phyloP scores from a whole-genome alignment of 1,140 invertebrate species.

The Vollenhovia emeryi region DNA sequence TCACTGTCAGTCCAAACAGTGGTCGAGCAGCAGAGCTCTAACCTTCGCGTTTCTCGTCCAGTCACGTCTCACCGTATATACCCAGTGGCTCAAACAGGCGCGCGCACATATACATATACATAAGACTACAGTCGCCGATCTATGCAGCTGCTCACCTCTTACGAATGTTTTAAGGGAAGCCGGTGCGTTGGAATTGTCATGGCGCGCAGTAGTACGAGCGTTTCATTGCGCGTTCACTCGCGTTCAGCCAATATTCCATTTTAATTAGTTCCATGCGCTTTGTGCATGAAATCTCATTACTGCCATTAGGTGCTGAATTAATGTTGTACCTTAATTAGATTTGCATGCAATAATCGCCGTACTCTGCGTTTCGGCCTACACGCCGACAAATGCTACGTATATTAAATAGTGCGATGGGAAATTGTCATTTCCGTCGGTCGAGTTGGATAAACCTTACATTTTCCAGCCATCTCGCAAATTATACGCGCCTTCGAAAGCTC shows the following conservation, averaged over 20 bases:
- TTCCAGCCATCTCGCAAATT: not conserved
- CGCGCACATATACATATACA: not conserved
- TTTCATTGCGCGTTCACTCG: conserved; percentile 41
- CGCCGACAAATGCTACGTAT: conserved; percentile 20
- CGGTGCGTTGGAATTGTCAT: conserved; percentile 34
- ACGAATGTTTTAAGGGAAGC: conserved; percentile 51
- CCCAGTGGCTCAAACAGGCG: conserved; percentile 25
- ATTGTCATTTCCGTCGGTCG: conserved; percentile 34
- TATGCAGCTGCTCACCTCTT: not conserved
- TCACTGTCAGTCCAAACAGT: conserved; percentile 59
- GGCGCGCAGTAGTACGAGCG: conserved; percentile 3
- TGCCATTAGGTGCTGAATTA: conserved; percentile 57
- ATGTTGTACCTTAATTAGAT: conserved; percentile 61
- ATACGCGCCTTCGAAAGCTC: not conserved
- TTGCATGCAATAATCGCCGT: conserved; percentile 57
- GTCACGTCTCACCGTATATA: conserved; percentile 45
- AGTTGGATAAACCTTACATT: not conserved
- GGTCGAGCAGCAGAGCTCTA: conserved; percentile 41
- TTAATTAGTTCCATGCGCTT: conserved; percentile 61
- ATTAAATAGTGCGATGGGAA: conserved; percentile 28
- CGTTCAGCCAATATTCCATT: conserved; percentile 59
- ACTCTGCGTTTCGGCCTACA: conserved; percentile 23
- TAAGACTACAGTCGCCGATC: not conserved
- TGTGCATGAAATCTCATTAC: conserved; percentile 61
- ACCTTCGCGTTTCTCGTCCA: conserved; percentile 48